phyloP scores from a whole-genome alignment of 2,888 invertebrate genomes.

The Arge pagana region DNA sequence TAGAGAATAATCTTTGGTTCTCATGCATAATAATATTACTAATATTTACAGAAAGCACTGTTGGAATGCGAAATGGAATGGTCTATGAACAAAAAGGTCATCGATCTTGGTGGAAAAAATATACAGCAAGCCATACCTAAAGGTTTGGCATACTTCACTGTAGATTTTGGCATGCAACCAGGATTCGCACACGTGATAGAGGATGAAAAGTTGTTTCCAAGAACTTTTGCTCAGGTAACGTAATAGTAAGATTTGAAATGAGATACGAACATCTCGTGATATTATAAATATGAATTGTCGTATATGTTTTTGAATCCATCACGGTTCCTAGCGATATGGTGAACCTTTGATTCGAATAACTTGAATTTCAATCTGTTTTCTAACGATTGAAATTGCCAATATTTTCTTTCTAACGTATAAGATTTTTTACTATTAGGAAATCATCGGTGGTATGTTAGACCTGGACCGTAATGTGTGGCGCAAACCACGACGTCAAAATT shows the following conservation, averaged over 20 bases:
- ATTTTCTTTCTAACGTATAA: background rate
- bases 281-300: conserved; percentile 22
- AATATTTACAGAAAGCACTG: conserved; percentile 75
- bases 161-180: conserved; percentile 87
- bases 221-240: conserved; percentile 84
- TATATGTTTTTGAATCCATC: conserved; percentile 17
- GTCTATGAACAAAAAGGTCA: conserved; percentile 91
- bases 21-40: background rate
- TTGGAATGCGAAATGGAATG: conserved; percentile 94
- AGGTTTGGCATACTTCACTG: conserved; percentile 92
- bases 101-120: conserved; percentile 72
- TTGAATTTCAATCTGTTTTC: too few species aligned
- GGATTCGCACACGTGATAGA: conserved; percentile 98
- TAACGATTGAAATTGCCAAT: too few species aligned
- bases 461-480: conserved; percentile 85
- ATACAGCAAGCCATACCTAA: conserved; percentile 85
- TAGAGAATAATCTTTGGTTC: background rate
- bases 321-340: background rate
- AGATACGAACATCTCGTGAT: conserved; percentile 11
- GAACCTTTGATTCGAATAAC: conserved; percentile 4
- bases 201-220: conserved; percentile 84
- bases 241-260: conserved; percentile 1
- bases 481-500: conserved; percentile 75
- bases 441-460: conserved; percentile 94
- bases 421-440: conserved; percentile 66